These are phyloP conservation scores for Otolemur garnettii DNA, from an alignment of 2,113 vertebrate species.

Conservation along the genomic window DNA sequence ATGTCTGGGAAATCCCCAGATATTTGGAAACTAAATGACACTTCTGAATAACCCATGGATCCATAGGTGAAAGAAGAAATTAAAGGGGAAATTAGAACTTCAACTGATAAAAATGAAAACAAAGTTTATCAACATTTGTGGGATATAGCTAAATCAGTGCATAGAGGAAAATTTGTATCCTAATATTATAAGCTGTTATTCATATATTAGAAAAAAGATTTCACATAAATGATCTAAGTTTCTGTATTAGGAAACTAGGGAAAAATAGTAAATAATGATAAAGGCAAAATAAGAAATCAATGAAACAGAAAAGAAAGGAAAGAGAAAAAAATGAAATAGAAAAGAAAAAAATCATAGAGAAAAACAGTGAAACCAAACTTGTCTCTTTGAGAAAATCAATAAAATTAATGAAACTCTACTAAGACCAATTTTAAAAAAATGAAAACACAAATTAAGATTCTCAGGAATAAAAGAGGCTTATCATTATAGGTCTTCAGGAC, in stretches of 20 bases:
- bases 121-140: neutral
- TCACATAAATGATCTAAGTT: neutral
- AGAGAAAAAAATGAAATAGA: neutral
- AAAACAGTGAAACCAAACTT: neutral
- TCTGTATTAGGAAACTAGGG: neutral
- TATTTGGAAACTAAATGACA: slow-evolving; percentile 51
- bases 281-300: neutral
- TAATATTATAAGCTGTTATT: slow-evolving; percentile 2
- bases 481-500: neutral
- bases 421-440: neutral
- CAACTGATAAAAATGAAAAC: neutral
- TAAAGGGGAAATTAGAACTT: neutral
- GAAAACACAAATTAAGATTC: slow-evolving; percentile 10
- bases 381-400: neutral
- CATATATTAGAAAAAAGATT: neutral
- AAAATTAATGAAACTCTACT: slow-evolving; percentile 2
- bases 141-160: neutral
- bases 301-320: neutral
- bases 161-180: neutral
- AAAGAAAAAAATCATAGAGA: neutral
- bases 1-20: slow-evolving; percentile 26
- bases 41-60: neutral
- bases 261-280: neutral
- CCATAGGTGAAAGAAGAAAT: slow-evolving; percentile 8
- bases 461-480: neutral